Base-by-base conservation (phyloP, 2,888 invertebrate species). In the Drosophila neotestacea region DNA sequence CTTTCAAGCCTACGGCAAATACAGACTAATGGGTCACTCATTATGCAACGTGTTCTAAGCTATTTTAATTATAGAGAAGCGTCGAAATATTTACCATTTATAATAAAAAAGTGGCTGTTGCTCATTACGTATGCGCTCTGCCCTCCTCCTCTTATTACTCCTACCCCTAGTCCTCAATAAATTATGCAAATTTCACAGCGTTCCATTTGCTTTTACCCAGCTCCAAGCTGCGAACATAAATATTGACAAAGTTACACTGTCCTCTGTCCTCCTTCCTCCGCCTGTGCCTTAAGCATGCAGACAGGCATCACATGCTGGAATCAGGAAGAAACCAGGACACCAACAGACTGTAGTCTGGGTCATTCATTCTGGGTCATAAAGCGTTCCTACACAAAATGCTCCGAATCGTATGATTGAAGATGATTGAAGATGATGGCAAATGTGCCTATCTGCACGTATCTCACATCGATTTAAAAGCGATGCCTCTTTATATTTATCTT, bases 111-210 rank as follows among this genome's bases (percentile, higher is more conserved):
- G 13, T 46, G 46, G 36, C 63, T 58, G 46, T 41, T 61, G 61
- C 60, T 77, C 73, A 77, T 77, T 76, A 63, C 11, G 36, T 65
- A 77, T 76, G 77, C 77, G 30, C 27, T 30, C 39, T 9, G 30
- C 11, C 1, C 2, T 6, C 10, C 32, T 16, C 30, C 4, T 32
- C 32, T 32, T 6, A 9, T 7, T 32, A 6, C 9, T 4, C 6
- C 32, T 11, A 5, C n/a, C 38, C 30, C 46, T 54, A 30, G 38
- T 10, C 36, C 11, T 30, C 38, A 55, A 42, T 56, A 41, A 65
- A 77, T 61, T 87, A 83, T 85, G 82, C 72, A 87, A 87, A 85
- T 87, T 81, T 70, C 38, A 50, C 22, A 60, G 55, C 34, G 42
- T 65, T 60, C 58, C 73, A 73, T 78, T 77, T 51, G 61, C 55